Evolutionary conservation across 2,113 vertebrate genomes (phyloP).

Genomic region (Zapornia atra): DNA sequence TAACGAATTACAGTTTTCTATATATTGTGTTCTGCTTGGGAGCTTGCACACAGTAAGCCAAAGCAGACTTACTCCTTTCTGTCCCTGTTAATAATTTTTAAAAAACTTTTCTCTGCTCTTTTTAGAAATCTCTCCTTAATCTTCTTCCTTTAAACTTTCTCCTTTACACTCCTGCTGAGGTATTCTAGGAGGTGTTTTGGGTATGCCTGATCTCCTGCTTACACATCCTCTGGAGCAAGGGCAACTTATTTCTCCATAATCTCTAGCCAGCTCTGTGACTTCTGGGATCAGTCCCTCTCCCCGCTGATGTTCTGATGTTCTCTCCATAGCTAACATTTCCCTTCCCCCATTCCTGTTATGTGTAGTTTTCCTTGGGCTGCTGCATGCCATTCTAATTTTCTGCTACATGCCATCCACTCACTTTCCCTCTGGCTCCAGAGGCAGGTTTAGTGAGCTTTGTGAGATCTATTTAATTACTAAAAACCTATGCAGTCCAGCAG

Average conservation of each 20-base stretch:
- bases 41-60: not conserved
- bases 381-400: constrained; percentile 35
- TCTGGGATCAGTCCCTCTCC: constrained; percentile 1
- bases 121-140: not conserved
- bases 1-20: not conserved
- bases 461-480: constrained; percentile 21
- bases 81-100: not conserved
- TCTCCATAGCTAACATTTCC: constrained; percentile 5
- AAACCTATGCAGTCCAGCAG: constrained; percentile 33
- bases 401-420: not conserved
- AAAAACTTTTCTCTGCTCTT: not conserved
- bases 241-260: not conserved
- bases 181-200: not conserved
- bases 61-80: not conserved
- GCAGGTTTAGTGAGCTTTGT: constrained; percentile 17
- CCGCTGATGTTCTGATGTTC: not conserved
- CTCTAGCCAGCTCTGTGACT: not conserved
- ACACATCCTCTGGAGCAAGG: not conserved
- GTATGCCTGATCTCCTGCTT: not conserved
- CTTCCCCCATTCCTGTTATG: not conserved
- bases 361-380: constrained; percentile 20
- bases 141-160: not conserved
- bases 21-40: not conserved
- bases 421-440: constrained; percentile 10
- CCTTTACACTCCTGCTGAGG: not conserved